Evolutionary conservation across 2,797 vertebrate genomes (phyloP), one percentile per base, ranked within the genome.

Genomic region (Neostethus bicornis): DNA sequence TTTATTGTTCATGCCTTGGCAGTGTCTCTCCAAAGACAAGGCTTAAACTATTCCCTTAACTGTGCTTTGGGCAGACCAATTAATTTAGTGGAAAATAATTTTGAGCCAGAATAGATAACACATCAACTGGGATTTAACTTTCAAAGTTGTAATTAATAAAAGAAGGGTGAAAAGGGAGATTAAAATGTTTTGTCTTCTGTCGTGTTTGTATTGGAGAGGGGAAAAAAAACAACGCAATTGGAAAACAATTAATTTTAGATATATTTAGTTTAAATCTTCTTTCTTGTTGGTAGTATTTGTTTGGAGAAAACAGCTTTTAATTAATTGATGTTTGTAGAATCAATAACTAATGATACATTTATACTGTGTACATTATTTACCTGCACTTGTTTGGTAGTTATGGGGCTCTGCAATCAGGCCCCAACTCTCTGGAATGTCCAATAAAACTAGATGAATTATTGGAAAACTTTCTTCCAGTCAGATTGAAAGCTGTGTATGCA

Each of bases 381-480:
- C 48, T 45, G 72, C 62, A 66, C 79, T 43, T 51, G 39, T 85
- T 60, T 74, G 28, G 39, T 75, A 62, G 70, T 62, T 68, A 29
- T 48, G 39, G 37, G 76, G 45, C 54, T 63, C 50, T 31, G 66
- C 69, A 83, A 20, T 56, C 62, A 63, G 83, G 70, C 60, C 50
- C 49, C 64, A 35, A 57, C 45, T 60, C 47, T 42, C 53, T 84
- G 83, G 80, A 81, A 86, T 52, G 34, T 62, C 24, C 69, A 77
- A 85, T 66, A 77, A 64, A 73, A 19, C 26, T 73, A 81, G 58
- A 85, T 91, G 83, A 92, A 85, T 90, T 90, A 88, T 73, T 85
- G 84, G 75, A 74, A 81, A 81, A 85, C 64, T 84, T 90, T 77
- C 38, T 56, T 61, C 58, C 74, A 64, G 55, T 47, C 67, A 76